Percentiles rank a stretch among this genome's conserved stretches.
Conservation (phyloP, 2,113 vertebrate genomes). For the Potamarius usumacintae region DNA sequence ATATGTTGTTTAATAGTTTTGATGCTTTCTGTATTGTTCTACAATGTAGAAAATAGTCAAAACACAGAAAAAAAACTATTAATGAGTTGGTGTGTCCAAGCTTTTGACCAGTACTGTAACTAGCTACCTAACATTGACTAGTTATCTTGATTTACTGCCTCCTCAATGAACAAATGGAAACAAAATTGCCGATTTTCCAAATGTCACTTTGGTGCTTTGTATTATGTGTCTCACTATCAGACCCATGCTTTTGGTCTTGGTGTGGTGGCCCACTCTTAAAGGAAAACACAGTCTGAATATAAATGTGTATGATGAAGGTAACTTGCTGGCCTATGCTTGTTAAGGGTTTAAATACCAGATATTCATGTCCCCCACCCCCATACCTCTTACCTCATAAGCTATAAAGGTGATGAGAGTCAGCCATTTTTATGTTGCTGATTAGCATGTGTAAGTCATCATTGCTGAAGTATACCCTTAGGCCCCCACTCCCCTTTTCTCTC, state of each 20-base stretch:
- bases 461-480: slow-evolving; percentile 43
- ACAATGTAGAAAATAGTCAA: too few relatives aligned
- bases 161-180: background rate
- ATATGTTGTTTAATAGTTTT: too few relatives aligned
- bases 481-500: slow-evolving; percentile 53
- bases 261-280: background rate
- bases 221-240: background rate
- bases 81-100: too few relatives aligned
- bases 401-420: slow-evolving; percentile 45
- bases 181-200: background rate
- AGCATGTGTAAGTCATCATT: slow-evolving; percentile 71
- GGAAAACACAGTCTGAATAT: background rate
- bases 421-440: slow-evolving; percentile 74
- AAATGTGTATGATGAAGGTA: background rate
- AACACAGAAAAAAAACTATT: too few relatives aligned
- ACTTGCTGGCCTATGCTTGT: background rate
- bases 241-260: background rate
- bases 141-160: background rate
- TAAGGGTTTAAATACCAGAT: slow-evolving; percentile 19
- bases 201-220: background rate
- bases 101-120: background rate
- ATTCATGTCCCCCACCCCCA: slow-evolving; percentile 3
- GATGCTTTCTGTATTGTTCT: too few relatives aligned
- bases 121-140: background rate
- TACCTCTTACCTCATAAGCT: slow-evolving; percentile 13